A percentile compares a stretch with the other conserved stretches of the same genome.
These are phyloP conservation scores for Tachystola acroxantha DNA, from an alignment of 2,888 invertebrate genomes.

Conservation along the genomic window DNA sequence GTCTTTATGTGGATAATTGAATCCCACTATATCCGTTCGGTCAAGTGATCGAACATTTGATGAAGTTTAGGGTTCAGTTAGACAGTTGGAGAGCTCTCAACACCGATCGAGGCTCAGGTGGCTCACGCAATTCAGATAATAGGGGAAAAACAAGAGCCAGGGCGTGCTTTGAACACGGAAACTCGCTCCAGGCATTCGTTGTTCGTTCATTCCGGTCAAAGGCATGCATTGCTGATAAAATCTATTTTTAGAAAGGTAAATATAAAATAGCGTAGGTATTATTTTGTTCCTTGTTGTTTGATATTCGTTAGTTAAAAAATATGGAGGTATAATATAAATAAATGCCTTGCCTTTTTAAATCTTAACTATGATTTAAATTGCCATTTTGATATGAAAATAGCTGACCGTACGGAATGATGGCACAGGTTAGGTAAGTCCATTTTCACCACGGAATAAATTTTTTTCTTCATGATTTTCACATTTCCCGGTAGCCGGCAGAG, in stretches of 20 bases:
- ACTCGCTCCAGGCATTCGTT: neutral
- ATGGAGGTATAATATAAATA: too few relatives aligned
- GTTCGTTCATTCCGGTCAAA: neutral
- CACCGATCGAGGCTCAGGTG: constrained; percentile 5
- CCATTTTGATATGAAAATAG: too few relatives aligned
- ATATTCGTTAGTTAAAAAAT: too few relatives aligned
- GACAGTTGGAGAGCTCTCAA: constrained; percentile 6
- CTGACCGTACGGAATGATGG: too few relatives aligned
- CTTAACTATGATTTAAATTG: too few relatives aligned
- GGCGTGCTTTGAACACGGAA: constrained; percentile 1
- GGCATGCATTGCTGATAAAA: constrained; percentile 1
- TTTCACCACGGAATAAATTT: too few relatives aligned
- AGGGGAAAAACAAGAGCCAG: neutral
- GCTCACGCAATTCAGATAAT: constrained; percentile 2
- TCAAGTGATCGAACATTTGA: constrained; percentile 2
- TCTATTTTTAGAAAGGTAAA: neutral
- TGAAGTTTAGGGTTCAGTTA: constrained; percentile 5
- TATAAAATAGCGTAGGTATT: neutral
- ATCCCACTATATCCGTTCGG: neutral
- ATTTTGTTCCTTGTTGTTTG: too few relatives aligned
- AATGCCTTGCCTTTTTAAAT: too few relatives aligned
- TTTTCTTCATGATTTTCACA: too few relatives aligned
- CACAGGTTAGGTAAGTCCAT: too few relatives aligned
- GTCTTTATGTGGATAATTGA: too few relatives aligned
- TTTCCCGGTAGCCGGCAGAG: too few relatives aligned